Evolutionary conservation across 2,888 invertebrate genomes (phyloP).

Genomic region (Augiades crinisus): DNA sequence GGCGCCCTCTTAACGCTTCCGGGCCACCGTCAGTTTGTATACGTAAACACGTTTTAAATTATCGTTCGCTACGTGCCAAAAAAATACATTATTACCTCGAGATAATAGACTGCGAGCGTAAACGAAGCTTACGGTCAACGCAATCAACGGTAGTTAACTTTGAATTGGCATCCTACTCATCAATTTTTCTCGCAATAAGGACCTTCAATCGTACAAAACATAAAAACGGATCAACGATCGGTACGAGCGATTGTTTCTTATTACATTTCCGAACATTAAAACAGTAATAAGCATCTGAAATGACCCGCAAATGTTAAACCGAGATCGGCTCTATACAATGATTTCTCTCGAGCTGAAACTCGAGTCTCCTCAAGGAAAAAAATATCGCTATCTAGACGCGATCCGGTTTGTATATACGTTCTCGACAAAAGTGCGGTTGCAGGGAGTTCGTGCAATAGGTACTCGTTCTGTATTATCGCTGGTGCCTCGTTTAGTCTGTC

Average conservation of each 20-base stretch:
- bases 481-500: conserved; percentile 16
- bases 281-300: conserved; percentile 6
- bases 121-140: conserved; percentile 8
- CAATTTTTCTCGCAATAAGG: conserved; percentile 8
- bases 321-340: conserved; percentile 11
- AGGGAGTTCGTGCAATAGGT: conserved; percentile 19
- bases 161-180: conserved; percentile 6
- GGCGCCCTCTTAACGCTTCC: conserved; percentile 40
- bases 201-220: background rate
- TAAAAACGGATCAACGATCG: background rate
- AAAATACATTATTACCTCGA: conserved; percentile 44
- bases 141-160: conserved; percentile 16
- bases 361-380: conserved; percentile 13
- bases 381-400: conserved; percentile 28
- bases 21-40: conserved; percentile 40
- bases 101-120: conserved; percentile 40
- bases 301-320: conserved; percentile 4
- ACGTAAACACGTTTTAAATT: conserved; percentile 60
- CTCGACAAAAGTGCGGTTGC: conserved; percentile 22
- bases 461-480: conserved; percentile 13
- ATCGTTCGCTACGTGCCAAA: conserved; percentile 51
- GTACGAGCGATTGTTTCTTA: background rate
- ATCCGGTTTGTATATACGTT: conserved; percentile 12
- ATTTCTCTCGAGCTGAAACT: conserved; percentile 6
- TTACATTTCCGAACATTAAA: conserved; percentile 4